These are phyloP conservation scores for Conus canariensis DNA, from an alignment of 2,888 invertebrate species.

Conservation along the genomic window DNA sequence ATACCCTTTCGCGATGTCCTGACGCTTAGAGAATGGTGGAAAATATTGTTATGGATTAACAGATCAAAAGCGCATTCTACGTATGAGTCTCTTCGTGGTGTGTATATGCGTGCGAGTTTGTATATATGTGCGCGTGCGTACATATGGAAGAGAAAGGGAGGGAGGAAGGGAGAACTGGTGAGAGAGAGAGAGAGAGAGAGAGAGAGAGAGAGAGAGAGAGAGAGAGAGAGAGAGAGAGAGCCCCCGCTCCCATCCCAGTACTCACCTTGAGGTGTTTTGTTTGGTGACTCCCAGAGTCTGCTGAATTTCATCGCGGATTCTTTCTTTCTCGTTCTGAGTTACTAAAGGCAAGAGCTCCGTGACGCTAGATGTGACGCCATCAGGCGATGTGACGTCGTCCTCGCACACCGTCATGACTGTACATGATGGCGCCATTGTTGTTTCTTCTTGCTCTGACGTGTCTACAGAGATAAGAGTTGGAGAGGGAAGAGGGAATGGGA, in stretches of 20 bases:
- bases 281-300: neutral
- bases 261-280: slow-evolving; percentile 23
- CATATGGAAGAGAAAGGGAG: neutral
- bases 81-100: neutral
- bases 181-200: too few species aligned
- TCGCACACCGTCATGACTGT: slow-evolving; percentile 6
- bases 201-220: too few species aligned
- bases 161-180: too few species aligned
- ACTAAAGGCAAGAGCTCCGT: neutral
- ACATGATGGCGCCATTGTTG: neutral
- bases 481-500: too few species aligned
- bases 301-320: slow-evolving; percentile 8
- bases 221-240: too few species aligned
- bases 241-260: too few species aligned
- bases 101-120: neutral
- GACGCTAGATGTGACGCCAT: neutral
- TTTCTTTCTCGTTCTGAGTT: neutral
- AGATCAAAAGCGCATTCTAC: too few species aligned
- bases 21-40: too few species aligned
- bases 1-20: too few species aligned
- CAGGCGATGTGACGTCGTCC: neutral
- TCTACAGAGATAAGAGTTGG: neutral
- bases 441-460: neutral
- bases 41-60: too few species aligned
- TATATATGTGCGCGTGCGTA: neutral